phyloP scores from a whole-genome alignment of 2,888 invertebrate genomes.

The Ophraella communa region DNA sequence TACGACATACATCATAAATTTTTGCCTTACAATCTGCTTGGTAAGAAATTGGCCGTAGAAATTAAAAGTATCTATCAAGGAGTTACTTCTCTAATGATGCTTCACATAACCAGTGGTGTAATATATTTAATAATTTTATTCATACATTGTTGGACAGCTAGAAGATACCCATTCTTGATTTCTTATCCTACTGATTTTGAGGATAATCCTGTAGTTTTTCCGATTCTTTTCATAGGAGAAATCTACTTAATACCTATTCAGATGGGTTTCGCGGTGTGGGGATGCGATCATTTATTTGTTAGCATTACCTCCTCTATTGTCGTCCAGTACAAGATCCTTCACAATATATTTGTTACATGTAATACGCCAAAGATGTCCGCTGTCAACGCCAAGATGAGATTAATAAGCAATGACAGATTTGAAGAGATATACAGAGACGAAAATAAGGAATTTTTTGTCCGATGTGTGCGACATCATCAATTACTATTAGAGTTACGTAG shows the following conservation, averaged over 20 bases:
- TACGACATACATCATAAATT: constrained; percentile 2
- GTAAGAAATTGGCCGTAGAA: constrained; percentile 1
- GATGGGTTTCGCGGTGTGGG: background rate
- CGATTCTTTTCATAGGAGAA: background rate
- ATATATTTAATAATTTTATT: background rate
- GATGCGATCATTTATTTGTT: constrained; percentile 6
- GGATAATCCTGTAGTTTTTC: background rate
- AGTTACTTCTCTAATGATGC: background rate
- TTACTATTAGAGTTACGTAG: constrained; percentile 9
- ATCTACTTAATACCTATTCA: background rate
- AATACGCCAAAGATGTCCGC: background rate
- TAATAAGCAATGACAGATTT: background rate
- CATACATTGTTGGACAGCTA: background rate
- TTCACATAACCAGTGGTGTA: background rate
- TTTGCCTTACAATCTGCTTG: constrained; percentile 12
- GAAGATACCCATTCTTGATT: constrained; percentile 1
- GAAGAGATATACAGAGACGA: background rate
- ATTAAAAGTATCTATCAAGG: background rate
- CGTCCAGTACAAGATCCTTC: constrained; percentile 8
- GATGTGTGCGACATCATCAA: constrained; percentile 9
- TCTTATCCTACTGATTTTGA: background rate
- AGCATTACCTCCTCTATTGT: background rate
- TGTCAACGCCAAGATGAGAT: constrained; percentile 1
- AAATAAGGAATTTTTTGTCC: constrained; percentile 8
- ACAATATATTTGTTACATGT: constrained; percentile 1